A percentile compares a stretch with the other conserved stretches of the same genome.
These are phyloP conservation scores for Mastacembelus armatus DNA, from an alignment of 2,797 vertebrate genomes.

Conservation along the genomic window DNA sequence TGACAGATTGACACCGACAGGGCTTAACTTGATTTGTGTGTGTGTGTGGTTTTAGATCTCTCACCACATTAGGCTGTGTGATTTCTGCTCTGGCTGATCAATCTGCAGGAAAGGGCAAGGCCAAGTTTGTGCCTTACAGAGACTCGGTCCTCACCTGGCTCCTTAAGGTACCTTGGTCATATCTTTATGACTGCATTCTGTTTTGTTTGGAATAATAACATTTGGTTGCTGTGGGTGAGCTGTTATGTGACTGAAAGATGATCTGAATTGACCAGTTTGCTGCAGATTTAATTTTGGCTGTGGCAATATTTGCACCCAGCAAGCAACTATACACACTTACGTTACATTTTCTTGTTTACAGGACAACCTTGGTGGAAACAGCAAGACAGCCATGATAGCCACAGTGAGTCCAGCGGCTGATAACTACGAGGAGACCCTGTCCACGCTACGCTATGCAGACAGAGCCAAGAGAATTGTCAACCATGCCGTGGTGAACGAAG, in stretches of 20 bases:
- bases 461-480: slow-evolving; percentile 97
- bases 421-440: slow-evolving; percentile 98
- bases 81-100: slow-evolving; percentile 98
- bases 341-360: slow-evolving; percentile 59
- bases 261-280: background rate
- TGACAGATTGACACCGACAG: background rate
- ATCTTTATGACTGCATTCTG: background rate
- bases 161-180: slow-evolving; percentile 89
- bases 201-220: background rate
- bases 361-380: slow-evolving; percentile 98
- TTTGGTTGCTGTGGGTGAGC: background rate
- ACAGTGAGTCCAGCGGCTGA: slow-evolving; percentile 97
- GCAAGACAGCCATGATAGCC: slow-evolving; percentile 98
- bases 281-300: background rate
- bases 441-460: slow-evolving; percentile 95
- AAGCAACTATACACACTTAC: background rate
- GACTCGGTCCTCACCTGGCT: slow-evolving; percentile 99
- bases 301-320: background rate
- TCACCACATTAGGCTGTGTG: slow-evolving; percentile 96
- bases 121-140: slow-evolving; percentile 98
- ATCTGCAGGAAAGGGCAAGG: slow-evolving; percentile 94
- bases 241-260: background rate
- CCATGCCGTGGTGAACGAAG: slow-evolving; percentile 96
- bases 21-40: background rate
- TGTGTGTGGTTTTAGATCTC: slow-evolving; percentile 84